phyloP scores from a whole-genome alignment of 2,888 invertebrate genomes.

The Drosophila monieri region DNA sequence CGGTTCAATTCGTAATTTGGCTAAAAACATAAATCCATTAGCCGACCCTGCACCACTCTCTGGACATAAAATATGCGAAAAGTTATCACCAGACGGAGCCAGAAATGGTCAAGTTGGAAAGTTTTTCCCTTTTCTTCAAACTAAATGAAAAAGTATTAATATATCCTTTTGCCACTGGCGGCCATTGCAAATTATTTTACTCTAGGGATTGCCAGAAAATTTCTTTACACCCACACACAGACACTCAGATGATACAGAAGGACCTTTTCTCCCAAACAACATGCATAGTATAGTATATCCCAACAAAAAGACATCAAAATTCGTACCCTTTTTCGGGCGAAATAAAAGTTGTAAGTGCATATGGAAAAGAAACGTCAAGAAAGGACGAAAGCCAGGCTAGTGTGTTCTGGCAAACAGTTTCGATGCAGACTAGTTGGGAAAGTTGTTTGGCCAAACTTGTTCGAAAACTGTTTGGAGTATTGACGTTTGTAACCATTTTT shows the following conservation, averaged over 20 bases:
- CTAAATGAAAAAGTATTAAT: slow-evolving; percentile 77
- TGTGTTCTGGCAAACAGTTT: slow-evolving; percentile 52
- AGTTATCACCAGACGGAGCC: slow-evolving; percentile 47
- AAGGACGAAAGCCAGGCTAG: slow-evolving; percentile 2
- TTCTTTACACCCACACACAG: slow-evolving; percentile 32
- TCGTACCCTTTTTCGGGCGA: slow-evolving; percentile 58
- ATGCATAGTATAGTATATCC: neutral
- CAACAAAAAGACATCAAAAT: slow-evolving; percentile 57
- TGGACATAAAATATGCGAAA: slow-evolving; percentile 67
- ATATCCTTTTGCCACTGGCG: slow-evolving; percentile 50
- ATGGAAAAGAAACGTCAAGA: slow-evolving; percentile 11
- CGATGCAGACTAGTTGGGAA: slow-evolving; percentile 16
- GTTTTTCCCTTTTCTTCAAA: slow-evolving; percentile 42
- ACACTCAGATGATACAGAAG: slow-evolving; percentile 5
- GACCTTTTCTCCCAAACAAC: neutral
- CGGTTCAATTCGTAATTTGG: slow-evolving; percentile 50
- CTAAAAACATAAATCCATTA: slow-evolving; percentile 61
- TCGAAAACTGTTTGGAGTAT: neutral
- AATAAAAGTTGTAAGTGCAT: slow-evolving; percentile 59
- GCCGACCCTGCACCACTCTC: slow-evolving; percentile 36
- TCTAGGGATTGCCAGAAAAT: slow-evolving; percentile 57
- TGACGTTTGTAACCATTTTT: slow-evolving; percentile 1
- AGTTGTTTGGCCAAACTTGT: slow-evolving; percentile 21
- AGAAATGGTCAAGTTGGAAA: slow-evolving; percentile 62
- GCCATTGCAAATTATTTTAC: slow-evolving; percentile 65